These are phyloP conservation scores for Enoplolaimus lenunculus DNA, from an alignment of 2,888 invertebrate species.

Conservation along the genomic window DNA sequence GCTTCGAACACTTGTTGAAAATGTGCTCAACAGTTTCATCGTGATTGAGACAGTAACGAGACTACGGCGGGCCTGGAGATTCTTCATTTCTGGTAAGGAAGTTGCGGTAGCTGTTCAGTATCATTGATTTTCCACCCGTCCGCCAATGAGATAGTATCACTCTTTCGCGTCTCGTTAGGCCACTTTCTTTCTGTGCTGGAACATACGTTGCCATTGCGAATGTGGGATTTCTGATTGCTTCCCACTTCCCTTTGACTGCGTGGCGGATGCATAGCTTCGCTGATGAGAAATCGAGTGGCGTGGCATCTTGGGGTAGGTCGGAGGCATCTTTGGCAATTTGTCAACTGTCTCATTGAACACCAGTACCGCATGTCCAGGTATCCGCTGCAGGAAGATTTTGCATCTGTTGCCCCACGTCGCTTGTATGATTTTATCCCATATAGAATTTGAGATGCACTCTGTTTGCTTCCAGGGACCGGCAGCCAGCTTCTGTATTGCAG, in stretches of 20 bases:
- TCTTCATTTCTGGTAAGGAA: neutral
- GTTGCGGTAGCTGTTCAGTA: neutral
- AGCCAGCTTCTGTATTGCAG: neutral
- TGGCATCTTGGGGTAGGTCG: neutral
- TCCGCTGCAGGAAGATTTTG: neutral
- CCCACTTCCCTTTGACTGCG: neutral
- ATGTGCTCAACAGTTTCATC: neutral
- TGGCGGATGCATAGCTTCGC: conserved; percentile 1
- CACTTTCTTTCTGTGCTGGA: neutral
- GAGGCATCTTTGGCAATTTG: conserved; percentile 1
- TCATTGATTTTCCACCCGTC: neutral
- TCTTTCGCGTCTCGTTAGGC: neutral
- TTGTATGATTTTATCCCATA: neutral
- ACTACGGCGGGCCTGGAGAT: neutral
- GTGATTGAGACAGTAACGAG: neutral
- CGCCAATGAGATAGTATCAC: neutral
- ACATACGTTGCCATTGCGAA: neutral
- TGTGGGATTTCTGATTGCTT: neutral
- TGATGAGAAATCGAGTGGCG: neutral
- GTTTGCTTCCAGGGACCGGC: neutral
- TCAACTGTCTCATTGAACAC: neutral
- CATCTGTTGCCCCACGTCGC: neutral
- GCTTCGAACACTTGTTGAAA: neutral
- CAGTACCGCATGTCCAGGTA: neutral
- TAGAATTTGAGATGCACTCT: neutral